Base-by-base conservation (phyloP, 2,113 vertebrate species). In the Neogobius melanostomus region DNA sequence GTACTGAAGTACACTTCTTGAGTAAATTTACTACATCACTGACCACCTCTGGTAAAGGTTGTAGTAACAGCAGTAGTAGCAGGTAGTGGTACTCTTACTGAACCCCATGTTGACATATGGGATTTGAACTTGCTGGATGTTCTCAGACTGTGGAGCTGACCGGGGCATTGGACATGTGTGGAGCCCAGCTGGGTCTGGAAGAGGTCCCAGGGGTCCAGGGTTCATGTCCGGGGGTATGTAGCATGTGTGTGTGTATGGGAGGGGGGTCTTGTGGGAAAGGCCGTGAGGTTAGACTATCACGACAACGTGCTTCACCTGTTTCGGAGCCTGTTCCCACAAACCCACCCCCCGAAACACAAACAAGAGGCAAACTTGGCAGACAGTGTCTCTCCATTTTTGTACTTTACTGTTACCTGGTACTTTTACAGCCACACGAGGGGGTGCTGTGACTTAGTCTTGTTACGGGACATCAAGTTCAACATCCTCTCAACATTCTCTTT, bases 291-390 rank as follows among this genome's bases (percentile, higher is more conserved):
- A 54, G 8, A 54, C 7, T 54, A 54, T 54, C 52, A 21, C 52
- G 8, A 16, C n/a, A 54, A 54, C 52, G 52, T 54, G 52, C 52
- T 54, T 54, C 52, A 54, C 52, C 52, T 54, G 52, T 54, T 16
- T 54, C 52, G 10, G 16, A 8, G 52, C 21, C 52, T 54, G 52
- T 54, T 54, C 52, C 50, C 50, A 52, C 50, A n/a, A 52, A 52
- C 12, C 16, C 51, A n/a, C 51, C 16, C 52, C 28, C 28, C 1
- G 28, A 28, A 17, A 54, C 16, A 54, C 51, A 53, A 53, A 53
- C 51, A 53, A 6, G 21, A 16, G 8, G 16, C 51, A 52, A 5
- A 49, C 48, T 52, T 52, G 28, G 28, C 3, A 3, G 28, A 28
- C 28, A 28, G 28, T 28, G 28, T 28, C 28, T 28, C 28, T 28